phyloP scores from a whole-genome alignment of 2,888 invertebrate genomes.

The Torymus tubicola region DNA sequence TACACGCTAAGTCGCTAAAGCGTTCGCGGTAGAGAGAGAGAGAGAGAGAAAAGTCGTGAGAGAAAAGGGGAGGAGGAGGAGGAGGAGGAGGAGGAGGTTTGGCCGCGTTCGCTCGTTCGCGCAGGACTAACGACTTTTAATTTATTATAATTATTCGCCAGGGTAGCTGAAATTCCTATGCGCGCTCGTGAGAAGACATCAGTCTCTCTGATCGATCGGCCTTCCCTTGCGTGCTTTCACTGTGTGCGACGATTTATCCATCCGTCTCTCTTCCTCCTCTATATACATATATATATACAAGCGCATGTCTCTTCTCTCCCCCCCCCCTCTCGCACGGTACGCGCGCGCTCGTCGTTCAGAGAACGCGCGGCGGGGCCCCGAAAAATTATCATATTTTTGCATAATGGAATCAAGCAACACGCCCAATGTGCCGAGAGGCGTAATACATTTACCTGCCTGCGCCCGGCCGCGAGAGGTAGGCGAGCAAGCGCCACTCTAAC shows the following conservation, averaged over 20 bases:
- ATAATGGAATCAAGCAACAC: conserved; percentile 69
- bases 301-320: neutral
- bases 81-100: neutral
- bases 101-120: neutral
- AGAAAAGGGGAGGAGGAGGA: neutral
- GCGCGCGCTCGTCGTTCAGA: neutral
- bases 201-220: conserved; percentile 64
- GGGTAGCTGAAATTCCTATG: neutral
- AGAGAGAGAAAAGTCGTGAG: too few species aligned
- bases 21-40: neutral
- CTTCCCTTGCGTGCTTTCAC: too few species aligned
- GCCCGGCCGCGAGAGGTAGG: neutral
- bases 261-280: conserved; percentile 18
- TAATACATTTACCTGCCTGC: conserved; percentile 55
- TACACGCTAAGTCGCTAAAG: neutral
- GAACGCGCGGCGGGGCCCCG: neutral
- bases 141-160: conserved; percentile 51
- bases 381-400: conserved; percentile 72
- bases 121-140: conserved; percentile 47
- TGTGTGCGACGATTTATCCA: conserved; percentile 65
- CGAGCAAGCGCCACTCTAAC: conserved; percentile 1
- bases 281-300: too few species aligned
- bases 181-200: conserved; percentile 14
- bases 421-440: conserved; percentile 49
- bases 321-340: neutral